These are phyloP conservation scores for Champsocephalus gunnari DNA, from an alignment of 2,797 vertebrate species.

Conservation along the genomic window DNA sequence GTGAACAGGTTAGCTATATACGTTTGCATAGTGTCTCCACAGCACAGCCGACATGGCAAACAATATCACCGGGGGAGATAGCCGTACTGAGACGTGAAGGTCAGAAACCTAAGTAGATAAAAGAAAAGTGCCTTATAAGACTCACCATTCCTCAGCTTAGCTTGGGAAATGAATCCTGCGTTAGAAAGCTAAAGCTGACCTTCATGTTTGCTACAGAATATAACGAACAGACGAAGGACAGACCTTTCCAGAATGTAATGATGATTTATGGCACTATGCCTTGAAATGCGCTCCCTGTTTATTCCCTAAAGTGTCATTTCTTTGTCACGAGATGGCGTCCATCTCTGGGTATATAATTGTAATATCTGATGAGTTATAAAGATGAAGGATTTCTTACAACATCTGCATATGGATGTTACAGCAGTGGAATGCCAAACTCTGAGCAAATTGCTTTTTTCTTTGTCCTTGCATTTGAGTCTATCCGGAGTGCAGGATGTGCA, in stretches of 20 bases:
- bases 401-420: conserved; percentile 57
- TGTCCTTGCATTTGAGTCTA: conserved; percentile 53
- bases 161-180: conserved; percentile 44
- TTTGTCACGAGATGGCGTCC: conserved; percentile 42
- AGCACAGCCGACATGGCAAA: conserved; percentile 62
- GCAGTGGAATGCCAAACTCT: conserved; percentile 43
- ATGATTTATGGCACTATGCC: conserved; percentile 44
- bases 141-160: conserved; percentile 51
- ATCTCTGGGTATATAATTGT: conserved; percentile 35
- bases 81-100: conserved; percentile 65
- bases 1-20: conserved; percentile 70
- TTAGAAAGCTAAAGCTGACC: conserved; percentile 54
- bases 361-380: conserved; percentile 42
- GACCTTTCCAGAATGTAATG: conserved; percentile 48
- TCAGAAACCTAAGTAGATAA: conserved; percentile 63
- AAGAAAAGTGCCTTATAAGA: conserved; percentile 45
- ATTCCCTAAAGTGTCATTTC: conserved; percentile 56
- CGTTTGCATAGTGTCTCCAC: conserved; percentile 70
- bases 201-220: conserved; percentile 54
- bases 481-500: conserved; percentile 36
- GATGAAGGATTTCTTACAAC: conserved; percentile 33
- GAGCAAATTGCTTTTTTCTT: conserved; percentile 52
- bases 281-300: conserved; percentile 48
- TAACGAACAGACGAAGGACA: conserved; percentile 47
- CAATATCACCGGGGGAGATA: conserved; percentile 65